Evolutionary conservation across 2,113 vertebrate species (phyloP).

Genomic region (Pagrus major): DNA sequence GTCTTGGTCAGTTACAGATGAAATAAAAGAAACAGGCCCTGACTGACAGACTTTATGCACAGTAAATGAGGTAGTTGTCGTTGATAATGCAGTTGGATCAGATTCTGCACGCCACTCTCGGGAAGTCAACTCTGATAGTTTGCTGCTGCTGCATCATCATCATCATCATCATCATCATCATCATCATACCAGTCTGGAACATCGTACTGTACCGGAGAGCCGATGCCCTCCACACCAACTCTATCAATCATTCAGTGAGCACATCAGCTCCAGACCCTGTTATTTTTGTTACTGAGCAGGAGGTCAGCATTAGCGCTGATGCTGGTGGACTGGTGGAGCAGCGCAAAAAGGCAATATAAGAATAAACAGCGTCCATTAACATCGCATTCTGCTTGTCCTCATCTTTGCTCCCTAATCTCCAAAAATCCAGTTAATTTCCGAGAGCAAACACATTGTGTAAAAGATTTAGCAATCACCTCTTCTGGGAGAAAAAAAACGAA

Average conservation of each 20-base stretch:
- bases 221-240: constrained; percentile 10
- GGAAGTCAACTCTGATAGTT: constrained; percentile 19
- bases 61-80: constrained; percentile 44
- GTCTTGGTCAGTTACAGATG: constrained; percentile 35
- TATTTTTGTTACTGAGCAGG: constrained; percentile 13
- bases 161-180: too few relatives aligned
- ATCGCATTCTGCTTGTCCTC: constrained; percentile 8
- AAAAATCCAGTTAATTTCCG: constrained; percentile 36
- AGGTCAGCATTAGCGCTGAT: not conserved
- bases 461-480: not conserved
- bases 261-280: constrained; percentile 3
- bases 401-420: constrained; percentile 18
- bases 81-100: constrained; percentile 29
- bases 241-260: constrained; percentile 38
- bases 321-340: constrained; percentile 8
- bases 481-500: constrained; percentile 3
- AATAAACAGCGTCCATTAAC: constrained; percentile 18
- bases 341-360: not conserved
- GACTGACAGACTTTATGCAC: constrained; percentile 36
- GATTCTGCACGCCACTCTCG: constrained; percentile 4
- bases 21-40: constrained; percentile 7
- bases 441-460: constrained; percentile 19
- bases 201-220: not conserved
- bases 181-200: not conserved
- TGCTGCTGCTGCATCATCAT: too few relatives aligned